Evolutionary conservation across 2,888 invertebrate species (phyloP).

Genomic region (Synergus laeviventris): DNA sequence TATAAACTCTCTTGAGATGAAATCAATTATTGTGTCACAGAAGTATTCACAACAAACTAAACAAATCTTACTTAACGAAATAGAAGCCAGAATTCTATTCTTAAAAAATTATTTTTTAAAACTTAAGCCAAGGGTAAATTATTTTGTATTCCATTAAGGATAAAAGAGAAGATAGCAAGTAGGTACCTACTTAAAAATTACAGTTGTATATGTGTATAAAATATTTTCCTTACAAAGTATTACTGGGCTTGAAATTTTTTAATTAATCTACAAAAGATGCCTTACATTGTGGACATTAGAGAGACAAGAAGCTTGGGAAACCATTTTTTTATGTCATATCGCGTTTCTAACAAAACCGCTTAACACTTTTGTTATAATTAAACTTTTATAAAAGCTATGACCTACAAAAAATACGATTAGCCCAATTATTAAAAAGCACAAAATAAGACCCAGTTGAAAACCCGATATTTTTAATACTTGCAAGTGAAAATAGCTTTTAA

Average conservation of each 20-base stretch:
- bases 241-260: too few species aligned
- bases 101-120: too few species aligned
- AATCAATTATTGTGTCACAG: conserved; percentile 27
- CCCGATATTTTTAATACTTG: not conserved
- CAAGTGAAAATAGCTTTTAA: not conserved
- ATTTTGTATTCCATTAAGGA: too few species aligned
- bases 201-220: too few species aligned
- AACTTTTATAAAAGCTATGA: not conserved
- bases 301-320: conserved; percentile 1
- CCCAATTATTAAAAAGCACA: not conserved
- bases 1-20: conserved; percentile 29
- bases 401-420: not conserved
- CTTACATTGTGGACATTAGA: not conserved
- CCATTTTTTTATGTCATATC: not conserved
- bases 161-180: too few species aligned
- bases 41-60: not conserved
- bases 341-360: not conserved
- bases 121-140: too few species aligned
- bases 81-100: not conserved
- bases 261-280: too few species aligned
- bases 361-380: not conserved
- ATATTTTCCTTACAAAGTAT: too few species aligned
- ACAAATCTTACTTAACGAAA: not conserved
- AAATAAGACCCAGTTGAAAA: not conserved
- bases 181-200: too few species aligned